Conservation (phyloP, 2,113 vertebrate genomes). For the Calypte anna region DNA sequence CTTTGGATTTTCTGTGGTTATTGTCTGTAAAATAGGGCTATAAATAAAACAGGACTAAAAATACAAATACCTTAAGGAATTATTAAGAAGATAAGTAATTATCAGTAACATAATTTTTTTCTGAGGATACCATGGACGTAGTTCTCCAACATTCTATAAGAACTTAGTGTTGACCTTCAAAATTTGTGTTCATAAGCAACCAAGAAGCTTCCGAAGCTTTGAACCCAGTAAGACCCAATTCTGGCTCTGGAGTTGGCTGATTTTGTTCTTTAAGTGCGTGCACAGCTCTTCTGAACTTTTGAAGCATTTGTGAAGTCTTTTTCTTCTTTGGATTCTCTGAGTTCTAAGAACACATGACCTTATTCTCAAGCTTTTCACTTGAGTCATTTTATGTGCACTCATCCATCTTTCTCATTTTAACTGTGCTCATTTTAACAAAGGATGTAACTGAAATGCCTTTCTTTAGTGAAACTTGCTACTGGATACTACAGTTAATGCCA, state of each 20-base stretch:
- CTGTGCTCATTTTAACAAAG: neutral
- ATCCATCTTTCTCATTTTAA: neutral
- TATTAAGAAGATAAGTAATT: neutral
- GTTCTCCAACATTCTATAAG: neutral
- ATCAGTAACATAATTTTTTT: neutral
- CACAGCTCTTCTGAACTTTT: neutral
- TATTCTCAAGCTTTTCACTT: neutral
- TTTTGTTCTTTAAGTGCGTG: neutral
- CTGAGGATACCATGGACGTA: neutral
- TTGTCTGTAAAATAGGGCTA: neutral
- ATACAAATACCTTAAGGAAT: neutral
- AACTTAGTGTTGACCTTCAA: neutral
- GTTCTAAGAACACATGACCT: neutral
- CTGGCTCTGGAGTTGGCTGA: neutral
- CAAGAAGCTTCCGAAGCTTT: neutral
- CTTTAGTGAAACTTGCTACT: neutral
- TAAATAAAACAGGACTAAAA: neutral
- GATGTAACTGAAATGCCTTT: neutral
- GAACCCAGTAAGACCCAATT: neutral
- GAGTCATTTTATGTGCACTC: neutral
- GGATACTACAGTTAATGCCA: fast-evolving
- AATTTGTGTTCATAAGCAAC: neutral
- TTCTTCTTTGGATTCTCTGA: neutral
- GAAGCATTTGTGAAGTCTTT: neutral
- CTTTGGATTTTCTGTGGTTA: neutral